Percentiles rank a stretch among this genome's conserved stretches.
Evolutionary conservation across 2,888 invertebrate genomes (phyloP).

Genomic region (Mylabris sibirica): DNA sequence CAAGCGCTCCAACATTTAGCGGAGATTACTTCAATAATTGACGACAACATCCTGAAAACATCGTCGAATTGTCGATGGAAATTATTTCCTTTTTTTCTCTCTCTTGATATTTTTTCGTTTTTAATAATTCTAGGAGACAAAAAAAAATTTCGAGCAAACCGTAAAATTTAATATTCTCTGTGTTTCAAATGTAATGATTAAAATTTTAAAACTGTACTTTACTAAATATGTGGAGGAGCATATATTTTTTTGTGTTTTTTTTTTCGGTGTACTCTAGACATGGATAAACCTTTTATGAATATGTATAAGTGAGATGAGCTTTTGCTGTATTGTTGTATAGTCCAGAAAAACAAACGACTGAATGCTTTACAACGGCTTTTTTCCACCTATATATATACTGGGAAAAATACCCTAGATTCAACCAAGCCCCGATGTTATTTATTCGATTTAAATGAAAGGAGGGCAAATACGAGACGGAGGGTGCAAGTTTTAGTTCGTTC

Average conservation of each 20-base stretch:
- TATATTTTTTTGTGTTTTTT: constrained; percentile 21
- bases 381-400: constrained; percentile 28
- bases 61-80: constrained; percentile 36
- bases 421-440: not conserved
- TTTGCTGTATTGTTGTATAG: constrained; percentile 23
- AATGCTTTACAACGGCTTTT: constrained; percentile 26
- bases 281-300: constrained; percentile 38
- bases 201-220: constrained; percentile 36
- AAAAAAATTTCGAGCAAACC: no score
- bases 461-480: no score
- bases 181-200: constrained; percentile 19
- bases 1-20: constrained; percentile 22
- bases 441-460: not conserved
- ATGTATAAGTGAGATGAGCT: constrained; percentile 35
- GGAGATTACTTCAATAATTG: constrained; percentile 33
- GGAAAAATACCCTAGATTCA: constrained; percentile 3
- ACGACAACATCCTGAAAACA: constrained; percentile 36
- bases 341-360: constrained; percentile 31
- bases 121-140: not conserved
- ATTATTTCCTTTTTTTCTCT: constrained; percentile 39
- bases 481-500: no score
- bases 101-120: constrained; percentile 30
- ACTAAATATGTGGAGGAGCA: constrained; percentile 27
- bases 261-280: constrained; percentile 28
- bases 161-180: not conserved